phyloP scores from a whole-genome alignment of 2,113 vertebrate genomes.

The Microcebus lehilahytsara region DNA sequence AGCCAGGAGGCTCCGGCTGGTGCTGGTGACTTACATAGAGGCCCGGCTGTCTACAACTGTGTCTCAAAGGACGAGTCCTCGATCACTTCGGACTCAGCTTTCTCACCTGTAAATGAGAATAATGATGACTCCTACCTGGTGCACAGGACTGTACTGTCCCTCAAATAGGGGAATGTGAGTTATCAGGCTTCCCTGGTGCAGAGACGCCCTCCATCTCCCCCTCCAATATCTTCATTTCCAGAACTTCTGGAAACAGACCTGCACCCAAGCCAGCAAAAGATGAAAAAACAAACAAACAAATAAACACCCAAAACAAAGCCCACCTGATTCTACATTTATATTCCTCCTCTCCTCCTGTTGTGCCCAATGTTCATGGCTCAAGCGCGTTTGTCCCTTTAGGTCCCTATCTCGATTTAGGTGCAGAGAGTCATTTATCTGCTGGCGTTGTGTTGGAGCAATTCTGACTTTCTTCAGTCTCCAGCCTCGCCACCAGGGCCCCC shows the following conservation, averaged over 20 bases:
- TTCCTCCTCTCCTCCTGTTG: background rate
- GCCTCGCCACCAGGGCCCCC: background rate
- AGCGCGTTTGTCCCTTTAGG: background rate
- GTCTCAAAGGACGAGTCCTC: background rate
- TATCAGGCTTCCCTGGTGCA: background rate
- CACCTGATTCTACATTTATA: background rate
- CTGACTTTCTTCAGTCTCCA: background rate
- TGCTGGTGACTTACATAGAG: background rate
- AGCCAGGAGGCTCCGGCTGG: background rate
- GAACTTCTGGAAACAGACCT: background rate
- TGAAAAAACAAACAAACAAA: background rate
- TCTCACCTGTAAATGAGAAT: background rate
- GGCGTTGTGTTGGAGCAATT: background rate
- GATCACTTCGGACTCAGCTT: background rate
- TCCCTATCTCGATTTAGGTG: background rate
- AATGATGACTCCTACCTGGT: background rate
- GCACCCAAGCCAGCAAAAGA: background rate
- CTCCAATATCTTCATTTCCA: background rate
- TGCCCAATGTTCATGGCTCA: background rate
- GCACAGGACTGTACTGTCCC: background rate
- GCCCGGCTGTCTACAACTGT: background rate
- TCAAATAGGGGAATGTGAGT: background rate
- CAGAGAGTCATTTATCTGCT: background rate
- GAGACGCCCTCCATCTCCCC: background rate
- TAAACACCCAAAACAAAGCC: no score